Conservation (phyloP, 37 sponge, comb jelly and placozoan species). For the Ephydatia muelleri region DNA sequence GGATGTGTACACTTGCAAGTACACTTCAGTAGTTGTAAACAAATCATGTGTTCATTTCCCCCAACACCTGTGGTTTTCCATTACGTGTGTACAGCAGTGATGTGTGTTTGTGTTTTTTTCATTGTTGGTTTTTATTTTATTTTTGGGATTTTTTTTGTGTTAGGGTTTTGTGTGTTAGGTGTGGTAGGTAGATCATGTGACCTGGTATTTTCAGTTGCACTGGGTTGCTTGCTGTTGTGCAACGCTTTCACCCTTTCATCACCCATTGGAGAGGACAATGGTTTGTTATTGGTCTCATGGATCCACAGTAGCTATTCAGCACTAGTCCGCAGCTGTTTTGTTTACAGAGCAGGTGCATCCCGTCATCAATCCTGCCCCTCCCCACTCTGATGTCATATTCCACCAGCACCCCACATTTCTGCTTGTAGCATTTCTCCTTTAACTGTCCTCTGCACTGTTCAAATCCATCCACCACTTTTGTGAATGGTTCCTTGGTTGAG, state of each 20-base stretch:
- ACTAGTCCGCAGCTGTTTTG: not conserved
- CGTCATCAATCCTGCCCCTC: not conserved
- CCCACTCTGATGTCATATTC: not conserved
- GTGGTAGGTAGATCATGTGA: not conserved
- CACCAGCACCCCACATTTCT: not conserved
- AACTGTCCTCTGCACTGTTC: no score
- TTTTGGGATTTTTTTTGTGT: no score
- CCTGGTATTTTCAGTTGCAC: not conserved
- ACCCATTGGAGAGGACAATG: not conserved
- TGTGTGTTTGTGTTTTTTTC: not conserved
- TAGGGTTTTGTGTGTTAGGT: no score
- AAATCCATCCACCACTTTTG: not conserved
- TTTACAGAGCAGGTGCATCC: not conserved
- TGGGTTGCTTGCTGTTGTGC: not conserved
- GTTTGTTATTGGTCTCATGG: not conserved
- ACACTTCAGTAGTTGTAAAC: not conserved
- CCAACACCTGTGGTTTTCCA: not conserved
- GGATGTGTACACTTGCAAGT: not conserved
- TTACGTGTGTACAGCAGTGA: not conserved
- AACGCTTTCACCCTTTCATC: not conserved
- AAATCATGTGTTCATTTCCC: not conserved
- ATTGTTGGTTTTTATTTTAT: no score
- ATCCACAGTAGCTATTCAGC: not conserved
- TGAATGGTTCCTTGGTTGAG: no score
- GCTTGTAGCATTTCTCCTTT: not conserved